Percentiles rank a stretch among this genome's conserved stretches.
Conservation (phyloP, 1,140 invertebrate species). For the Solen grandis region DNA sequence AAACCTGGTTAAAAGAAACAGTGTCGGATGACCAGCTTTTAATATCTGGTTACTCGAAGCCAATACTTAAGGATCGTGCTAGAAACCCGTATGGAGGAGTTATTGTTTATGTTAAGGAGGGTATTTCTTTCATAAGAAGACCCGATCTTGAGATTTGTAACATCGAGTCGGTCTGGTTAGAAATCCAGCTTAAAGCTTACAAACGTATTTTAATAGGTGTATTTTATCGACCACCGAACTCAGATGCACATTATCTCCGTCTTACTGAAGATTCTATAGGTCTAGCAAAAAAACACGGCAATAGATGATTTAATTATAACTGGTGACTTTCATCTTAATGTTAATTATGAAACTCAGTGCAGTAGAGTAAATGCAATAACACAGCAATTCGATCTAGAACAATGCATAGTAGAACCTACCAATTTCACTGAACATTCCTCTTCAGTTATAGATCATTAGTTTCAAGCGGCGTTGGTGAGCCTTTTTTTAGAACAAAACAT, state of each 20-base stretch:
- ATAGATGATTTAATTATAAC: conserved; percentile 17
- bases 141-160: no score
- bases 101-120: neutral
- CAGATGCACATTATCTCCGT: neutral
- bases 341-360: neutral
- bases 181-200: neutral
- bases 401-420: conserved; percentile 7
- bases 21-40: neutral
- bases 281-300: neutral
- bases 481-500: no score
- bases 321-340: conserved; percentile 12
- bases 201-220: neutral
- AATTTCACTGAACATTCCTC: conserved; percentile 27
- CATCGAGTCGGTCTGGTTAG: no score
- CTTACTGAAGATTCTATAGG: conserved; percentile 9
- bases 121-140: no score
- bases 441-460: conserved; percentile 5
- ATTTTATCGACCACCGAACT: conserved; percentile 10
- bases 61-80: neutral
- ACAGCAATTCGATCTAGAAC: conserved; percentile 9
- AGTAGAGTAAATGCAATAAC: neutral
- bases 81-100: neutral
- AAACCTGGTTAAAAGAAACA: conserved; percentile 9
- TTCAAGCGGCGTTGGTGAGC: no score
- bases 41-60: neutral